These are phyloP conservation scores for Pantala flavescens DNA, from an alignment of 1,140 invertebrate species.

Conservation along the genomic window DNA sequence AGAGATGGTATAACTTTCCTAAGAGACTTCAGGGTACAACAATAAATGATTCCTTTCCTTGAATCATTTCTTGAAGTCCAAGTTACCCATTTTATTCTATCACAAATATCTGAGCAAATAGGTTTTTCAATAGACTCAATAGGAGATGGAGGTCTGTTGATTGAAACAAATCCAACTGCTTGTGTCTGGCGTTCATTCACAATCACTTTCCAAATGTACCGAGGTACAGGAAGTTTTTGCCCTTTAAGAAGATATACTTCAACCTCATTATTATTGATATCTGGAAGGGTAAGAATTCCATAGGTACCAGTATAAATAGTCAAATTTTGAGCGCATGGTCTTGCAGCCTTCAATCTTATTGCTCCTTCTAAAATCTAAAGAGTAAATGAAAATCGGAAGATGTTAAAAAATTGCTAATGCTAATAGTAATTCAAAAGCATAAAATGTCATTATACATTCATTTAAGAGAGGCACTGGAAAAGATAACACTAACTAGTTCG, in stretches of 20 bases:
- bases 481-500: not conserved
- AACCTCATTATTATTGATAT: constrained; percentile 31
- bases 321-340: not conserved
- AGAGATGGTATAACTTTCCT: not conserved
- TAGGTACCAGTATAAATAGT: constrained; percentile 39
- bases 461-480: too few species aligned
- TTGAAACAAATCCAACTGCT: constrained; percentile 21
- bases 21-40: constrained; percentile 16
- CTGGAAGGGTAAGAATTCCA: constrained; percentile 35
- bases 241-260: constrained; percentile 30
- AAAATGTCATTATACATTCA: too few species aligned
- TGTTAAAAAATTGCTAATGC: too few species aligned
- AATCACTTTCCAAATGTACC: constrained; percentile 18
- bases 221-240: not conserved
- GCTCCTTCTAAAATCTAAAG: not conserved
- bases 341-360: not conserved
- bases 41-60: constrained; percentile 22
- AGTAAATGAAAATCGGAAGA: not conserved
- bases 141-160: constrained; percentile 22
- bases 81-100: constrained; percentile 22
- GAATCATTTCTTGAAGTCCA: constrained; percentile 20
- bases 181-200: constrained; percentile 9
- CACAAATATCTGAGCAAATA: constrained; percentile 21
- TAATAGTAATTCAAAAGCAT: too few species aligned
- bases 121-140: constrained; percentile 6